Conservation (phyloP, 2,888 invertebrate genomes). For the Drosophila atripex region DNA sequence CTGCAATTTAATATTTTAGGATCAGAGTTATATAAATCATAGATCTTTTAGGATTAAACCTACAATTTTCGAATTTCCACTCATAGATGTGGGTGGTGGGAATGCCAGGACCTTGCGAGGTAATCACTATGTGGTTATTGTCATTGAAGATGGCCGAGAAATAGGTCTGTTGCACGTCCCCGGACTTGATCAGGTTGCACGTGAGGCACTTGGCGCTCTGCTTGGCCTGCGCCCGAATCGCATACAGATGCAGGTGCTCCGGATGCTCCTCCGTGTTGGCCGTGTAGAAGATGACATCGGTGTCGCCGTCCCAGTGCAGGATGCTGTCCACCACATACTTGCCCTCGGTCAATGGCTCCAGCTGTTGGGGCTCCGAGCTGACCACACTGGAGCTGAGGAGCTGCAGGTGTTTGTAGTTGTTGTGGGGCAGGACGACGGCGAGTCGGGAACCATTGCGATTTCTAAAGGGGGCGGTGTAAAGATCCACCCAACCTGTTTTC, state of each 20-base stretch:
- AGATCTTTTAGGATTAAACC: constrained; percentile 21
- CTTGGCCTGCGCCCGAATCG: constrained; percentile 85
- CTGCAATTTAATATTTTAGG: constrained; percentile 43
- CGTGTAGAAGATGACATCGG: constrained; percentile 91
- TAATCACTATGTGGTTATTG: constrained; percentile 88
- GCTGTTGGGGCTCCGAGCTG: constrained; percentile 40
- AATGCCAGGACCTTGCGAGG: constrained; percentile 93
- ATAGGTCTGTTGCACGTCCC: constrained; percentile 79
- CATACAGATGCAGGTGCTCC: constrained; percentile 92
- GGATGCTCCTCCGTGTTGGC: constrained; percentile 91
- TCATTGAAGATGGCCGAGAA: constrained; percentile 88
- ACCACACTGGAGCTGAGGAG: constrained; percentile 84
- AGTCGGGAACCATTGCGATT: constrained; percentile 88
- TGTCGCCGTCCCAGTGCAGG: constrained; percentile 88
- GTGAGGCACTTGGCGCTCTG: constrained; percentile 88
- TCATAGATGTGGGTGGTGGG: constrained; percentile 89
- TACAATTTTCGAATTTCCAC: constrained; percentile 77
- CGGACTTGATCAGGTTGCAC: constrained; percentile 85
- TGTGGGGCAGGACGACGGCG: constrained; percentile 90
- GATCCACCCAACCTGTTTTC: constrained; percentile 90
- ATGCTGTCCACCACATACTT: constrained; percentile 90
- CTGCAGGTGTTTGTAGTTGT: constrained; percentile 88
- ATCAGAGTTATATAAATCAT: background rate
- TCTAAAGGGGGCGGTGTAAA: constrained; percentile 89
- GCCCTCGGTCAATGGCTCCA: constrained; percentile 86